Base-by-base conservation (phyloP, 2,113 vertebrate genomes). In the Megalops atlanticus region DNA sequence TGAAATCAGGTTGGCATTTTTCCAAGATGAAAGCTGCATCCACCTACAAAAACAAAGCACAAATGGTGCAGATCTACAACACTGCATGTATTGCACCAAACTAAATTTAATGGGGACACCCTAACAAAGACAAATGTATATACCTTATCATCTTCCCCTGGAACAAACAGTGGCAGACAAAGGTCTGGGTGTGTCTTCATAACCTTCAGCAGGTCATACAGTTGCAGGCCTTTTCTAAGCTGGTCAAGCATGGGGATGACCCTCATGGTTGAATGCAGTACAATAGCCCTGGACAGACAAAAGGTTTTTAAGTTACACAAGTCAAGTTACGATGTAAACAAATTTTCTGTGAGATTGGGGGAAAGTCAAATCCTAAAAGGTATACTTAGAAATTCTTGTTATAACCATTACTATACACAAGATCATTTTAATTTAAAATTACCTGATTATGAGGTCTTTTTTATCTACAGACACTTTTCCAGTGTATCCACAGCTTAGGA, bases 381-480 rank as follows among this genome's bases (percentile, higher is more conserved):
- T n/a, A n/a, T n/a, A n/a, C n/a, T n/a, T n/a, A n/a, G n/a, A n/a
- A n/a, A n/a, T n/a, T n/a, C n/a, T n/a, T n/a, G n/a, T n/a, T n/a
- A n/a, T n/a, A n/a, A n/a, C n/a, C n/a, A n/a, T n/a, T n/a, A n/a
- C n/a, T n/a, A n/a, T n/a, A n/a, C n/a, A n/a, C n/a, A n/a, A n/a
- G n/a, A n/a, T n/a, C n/a, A n/a, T n/a, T n/a, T n/a, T n/a, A n/a
- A n/a, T n/a, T n/a, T n/a, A n/a, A n/a, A n/a, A n/a, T n/a, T n/a
- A n/a, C n/a, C n/a, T n/a, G n/a, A n/a, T n/a, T 18, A 38, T 38
- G 40, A 73, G 38, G 2, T 73, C 36, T 35, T 39, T 73, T 35
- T 73, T 73, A 38, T 73, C 71, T 35, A 73, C 18, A 73, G 71
- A 73, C 71, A 73, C 71, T 24, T 24, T 35, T 73, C 71, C 71